A percentile compares a stretch with the other conserved stretches of the same genome.
phyloP scores from a whole-genome alignment of 2,113 vertebrate genomes.

The Cricetomys ansorgei region DNA sequence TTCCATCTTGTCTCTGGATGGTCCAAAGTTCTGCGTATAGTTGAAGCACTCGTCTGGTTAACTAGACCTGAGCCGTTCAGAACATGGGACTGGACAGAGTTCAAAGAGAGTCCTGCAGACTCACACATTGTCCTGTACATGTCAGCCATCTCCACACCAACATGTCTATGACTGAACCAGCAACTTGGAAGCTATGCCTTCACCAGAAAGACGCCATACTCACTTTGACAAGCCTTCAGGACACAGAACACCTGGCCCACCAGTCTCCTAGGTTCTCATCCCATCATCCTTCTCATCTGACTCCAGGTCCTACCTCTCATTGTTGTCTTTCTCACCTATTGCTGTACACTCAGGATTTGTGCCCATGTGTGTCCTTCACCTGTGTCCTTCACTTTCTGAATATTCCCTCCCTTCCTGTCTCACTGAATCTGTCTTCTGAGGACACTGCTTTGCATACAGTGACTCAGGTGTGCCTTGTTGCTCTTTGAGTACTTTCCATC shows the following conservation, averaged over 20 bases:
- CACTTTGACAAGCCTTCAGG: neutral
- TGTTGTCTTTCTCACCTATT: neutral
- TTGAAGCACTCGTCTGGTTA: neutral
- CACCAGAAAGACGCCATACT: neutral
- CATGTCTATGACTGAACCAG: neutral
- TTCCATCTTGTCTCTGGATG: neutral
- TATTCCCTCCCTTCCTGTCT: neutral
- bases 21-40: neutral
- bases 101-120: neutral
- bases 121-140: accelerated
- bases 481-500: neutral
- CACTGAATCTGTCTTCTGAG: neutral
- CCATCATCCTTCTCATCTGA: neutral
- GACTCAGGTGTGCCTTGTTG: neutral
- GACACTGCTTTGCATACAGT: neutral
- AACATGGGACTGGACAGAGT: neutral
- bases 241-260: neutral
- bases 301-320: neutral
- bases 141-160: neutral
- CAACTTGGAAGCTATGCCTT: neutral
- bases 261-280: neutral
- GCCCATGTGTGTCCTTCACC: neutral
- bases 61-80: neutral
- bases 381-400: neutral
- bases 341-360: neutral